Evolutionary conservation across 2,888 invertebrate species (phyloP).

Genomic region (Pachliopta kotzebuea): DNA sequence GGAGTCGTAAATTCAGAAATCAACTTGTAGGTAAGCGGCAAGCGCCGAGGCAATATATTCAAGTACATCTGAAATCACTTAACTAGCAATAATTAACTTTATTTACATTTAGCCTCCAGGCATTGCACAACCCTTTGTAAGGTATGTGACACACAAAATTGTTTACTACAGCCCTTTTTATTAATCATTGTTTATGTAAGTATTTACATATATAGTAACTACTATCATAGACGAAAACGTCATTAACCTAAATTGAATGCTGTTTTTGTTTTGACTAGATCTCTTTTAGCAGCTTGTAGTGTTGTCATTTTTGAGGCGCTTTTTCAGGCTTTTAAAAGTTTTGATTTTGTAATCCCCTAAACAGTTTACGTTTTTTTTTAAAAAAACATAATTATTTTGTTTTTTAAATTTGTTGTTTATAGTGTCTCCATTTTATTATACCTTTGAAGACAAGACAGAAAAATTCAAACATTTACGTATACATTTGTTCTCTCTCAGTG

Average conservation of each 20-base stretch:
- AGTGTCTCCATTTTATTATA: too few relatives aligned
- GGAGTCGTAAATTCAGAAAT: constrained; percentile 38
- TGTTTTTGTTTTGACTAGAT: too few relatives aligned
- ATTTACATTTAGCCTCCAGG: constrained; percentile 61
- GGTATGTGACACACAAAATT: constrained; percentile 37
- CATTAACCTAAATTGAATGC: too few relatives aligned
- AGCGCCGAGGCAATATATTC: constrained; percentile 44
- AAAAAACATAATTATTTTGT: too few relatives aligned
- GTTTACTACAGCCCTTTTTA: not conserved
- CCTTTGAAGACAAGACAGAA: too few relatives aligned
- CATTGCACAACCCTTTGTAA: constrained; percentile 47
- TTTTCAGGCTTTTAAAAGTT: too few relatives aligned
- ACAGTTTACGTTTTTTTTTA: too few relatives aligned
- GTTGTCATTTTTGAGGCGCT: too few relatives aligned
- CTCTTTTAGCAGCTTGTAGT: too few relatives aligned
- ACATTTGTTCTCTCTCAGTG: constrained; percentile 27
- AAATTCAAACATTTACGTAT: not conserved
- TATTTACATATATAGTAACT: not conserved
- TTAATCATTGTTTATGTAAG: not conserved
- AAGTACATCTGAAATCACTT: constrained; percentile 64
- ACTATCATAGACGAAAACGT: too few relatives aligned
- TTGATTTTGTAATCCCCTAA: too few relatives aligned
- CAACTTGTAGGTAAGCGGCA: constrained; percentile 36
- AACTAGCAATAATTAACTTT: constrained; percentile 71
- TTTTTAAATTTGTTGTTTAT: too few relatives aligned